Conservation (phyloP, 2,113 vertebrate genomes). For the Corythaeola cristata region DNA sequence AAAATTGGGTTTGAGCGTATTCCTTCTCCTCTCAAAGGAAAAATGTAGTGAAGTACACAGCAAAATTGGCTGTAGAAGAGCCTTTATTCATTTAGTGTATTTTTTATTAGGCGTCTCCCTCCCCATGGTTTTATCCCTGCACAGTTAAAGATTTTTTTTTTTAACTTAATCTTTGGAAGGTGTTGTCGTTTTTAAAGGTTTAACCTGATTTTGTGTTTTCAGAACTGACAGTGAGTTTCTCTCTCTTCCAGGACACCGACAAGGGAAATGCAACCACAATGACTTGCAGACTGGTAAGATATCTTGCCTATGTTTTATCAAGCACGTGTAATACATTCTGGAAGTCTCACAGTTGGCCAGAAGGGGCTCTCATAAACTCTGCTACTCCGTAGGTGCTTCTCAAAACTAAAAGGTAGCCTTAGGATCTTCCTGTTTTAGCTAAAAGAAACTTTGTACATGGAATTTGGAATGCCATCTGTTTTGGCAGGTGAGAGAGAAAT, state of each 20-base stretch:
- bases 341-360: not conserved
- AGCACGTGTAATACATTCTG: not conserved
- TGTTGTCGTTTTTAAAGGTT: not conserved
- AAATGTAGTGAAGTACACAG: not conserved
- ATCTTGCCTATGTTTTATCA: not conserved
- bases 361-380: not conserved
- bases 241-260: constrained; percentile 20
- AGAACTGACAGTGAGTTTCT: not conserved
- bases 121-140: not conserved
- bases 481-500: not conserved
- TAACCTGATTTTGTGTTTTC: not conserved
- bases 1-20: not conserved
- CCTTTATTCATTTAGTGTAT: not conserved
- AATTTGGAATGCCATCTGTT: not conserved
- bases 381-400: not conserved
- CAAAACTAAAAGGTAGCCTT: not conserved
- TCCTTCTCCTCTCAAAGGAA: not conserved
- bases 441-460: not conserved
- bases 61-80: not conserved
- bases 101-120: not conserved
- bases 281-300: constrained; percentile 43
- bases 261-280: not conserved
- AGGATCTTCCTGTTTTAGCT: not conserved
- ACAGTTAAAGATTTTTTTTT: not conserved
- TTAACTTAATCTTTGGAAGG: not conserved